Evolutionary conservation across 2,113 vertebrate species (phyloP).

Genomic region (Peucedramus taeniatus): DNA sequence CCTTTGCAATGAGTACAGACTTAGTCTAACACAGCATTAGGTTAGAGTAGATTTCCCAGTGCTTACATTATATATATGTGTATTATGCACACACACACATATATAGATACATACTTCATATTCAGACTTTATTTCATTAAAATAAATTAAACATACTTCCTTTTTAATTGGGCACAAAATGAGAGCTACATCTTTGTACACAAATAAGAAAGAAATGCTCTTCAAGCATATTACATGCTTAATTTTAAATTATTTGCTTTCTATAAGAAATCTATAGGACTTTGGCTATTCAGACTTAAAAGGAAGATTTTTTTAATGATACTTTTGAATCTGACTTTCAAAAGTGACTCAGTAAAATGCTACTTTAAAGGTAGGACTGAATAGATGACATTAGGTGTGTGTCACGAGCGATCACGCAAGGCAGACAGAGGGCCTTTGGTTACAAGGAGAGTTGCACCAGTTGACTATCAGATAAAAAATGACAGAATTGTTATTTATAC

Average conservation of each 20-base stretch:
- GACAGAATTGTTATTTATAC: slow-evolving; percentile 53
- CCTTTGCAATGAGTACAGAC: slow-evolving; percentile 19
- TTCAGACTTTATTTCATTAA: slow-evolving; percentile 54
- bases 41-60: slow-evolving; percentile 69
- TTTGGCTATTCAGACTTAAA: slow-evolving; percentile 69
- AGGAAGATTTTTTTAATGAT: slow-evolving; percentile 63
- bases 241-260: slow-evolving; percentile 71
- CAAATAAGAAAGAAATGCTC: slow-evolving; percentile 60
- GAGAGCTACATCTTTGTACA: slow-evolving; percentile 60
- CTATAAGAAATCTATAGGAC: slow-evolving; percentile 77
- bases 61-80: slow-evolving; percentile 56
- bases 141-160: slow-evolving; percentile 56
- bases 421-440: slow-evolving; percentile 77
- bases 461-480: slow-evolving; percentile 68
- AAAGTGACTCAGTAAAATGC: slow-evolving; percentile 75
- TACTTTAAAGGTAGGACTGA: slow-evolving; percentile 72
- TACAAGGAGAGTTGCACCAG: slow-evolving; percentile 83
- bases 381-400: slow-evolving; percentile 50
- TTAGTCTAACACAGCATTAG: neutral
- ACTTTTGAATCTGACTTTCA: slow-evolving; percentile 77
- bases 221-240: slow-evolving; percentile 76
- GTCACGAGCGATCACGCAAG: slow-evolving; percentile 59
- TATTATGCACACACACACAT: slow-evolving; percentile 54
- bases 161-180: slow-evolving; percentile 61
- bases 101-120: slow-evolving; percentile 30